Conservation (phyloP, 2,888 invertebrate genomes). For the Bellardia bayeri region DNA sequence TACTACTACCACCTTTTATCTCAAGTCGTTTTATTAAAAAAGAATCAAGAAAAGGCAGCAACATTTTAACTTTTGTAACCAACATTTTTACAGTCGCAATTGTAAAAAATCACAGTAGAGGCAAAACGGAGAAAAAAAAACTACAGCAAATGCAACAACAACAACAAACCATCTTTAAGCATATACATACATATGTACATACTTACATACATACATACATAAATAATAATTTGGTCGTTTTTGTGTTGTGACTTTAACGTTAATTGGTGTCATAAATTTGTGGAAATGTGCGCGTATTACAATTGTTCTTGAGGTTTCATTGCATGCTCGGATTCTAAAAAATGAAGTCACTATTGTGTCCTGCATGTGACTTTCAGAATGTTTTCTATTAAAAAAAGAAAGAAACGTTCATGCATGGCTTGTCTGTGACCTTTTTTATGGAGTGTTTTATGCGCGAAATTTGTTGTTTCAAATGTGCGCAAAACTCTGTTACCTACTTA, state of each 20-base stretch:
- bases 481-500: conserved; percentile 48
- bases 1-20: conserved; percentile 22
- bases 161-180: conserved; percentile 18
- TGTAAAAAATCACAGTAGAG: conserved; percentile 33
- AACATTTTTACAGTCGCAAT: conserved; percentile 51
- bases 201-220: neutral
- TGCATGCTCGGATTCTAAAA: conserved; percentile 82
- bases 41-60: neutral
- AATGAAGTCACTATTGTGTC: conserved; percentile 80
- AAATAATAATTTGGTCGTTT: conserved; percentile 47
- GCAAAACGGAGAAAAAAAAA: conserved; percentile 13
- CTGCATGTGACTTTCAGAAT: conserved; percentile 1
- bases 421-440: conserved; percentile 26
- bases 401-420: neutral
- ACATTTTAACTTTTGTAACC: conserved; percentile 64
- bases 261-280: conserved; percentile 71
- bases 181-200: neutral
- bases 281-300: conserved; percentile 28
- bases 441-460: conserved; percentile 17
- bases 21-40: conserved; percentile 5
- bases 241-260: conserved; percentile 49
- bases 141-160: neutral
- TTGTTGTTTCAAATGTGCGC: neutral
- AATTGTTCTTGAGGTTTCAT: conserved; percentile 75
- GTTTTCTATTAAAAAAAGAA: conserved; percentile 9